Evolutionary conservation across 2,113 vertebrate genomes (phyloP).

Genomic region (Gallinago undulata): DNA sequence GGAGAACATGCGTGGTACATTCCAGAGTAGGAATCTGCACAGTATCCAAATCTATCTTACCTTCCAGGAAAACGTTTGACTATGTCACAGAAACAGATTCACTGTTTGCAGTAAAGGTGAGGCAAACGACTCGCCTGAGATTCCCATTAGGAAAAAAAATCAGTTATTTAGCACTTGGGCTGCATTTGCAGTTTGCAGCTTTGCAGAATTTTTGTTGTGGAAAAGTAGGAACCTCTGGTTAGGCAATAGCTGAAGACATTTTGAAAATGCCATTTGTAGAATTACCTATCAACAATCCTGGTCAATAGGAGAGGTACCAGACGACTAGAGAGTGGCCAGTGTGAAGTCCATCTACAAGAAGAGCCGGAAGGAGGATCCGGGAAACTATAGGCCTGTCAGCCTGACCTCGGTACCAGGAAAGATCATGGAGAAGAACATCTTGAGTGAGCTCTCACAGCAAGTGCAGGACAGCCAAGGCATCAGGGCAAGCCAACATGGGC

Average conservation of each 20-base stretch:
- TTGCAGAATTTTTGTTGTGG: not conserved
- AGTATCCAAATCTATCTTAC: not conserved
- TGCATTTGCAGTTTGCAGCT: not conserved
- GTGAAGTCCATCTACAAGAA: no score
- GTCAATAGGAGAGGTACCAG: no score
- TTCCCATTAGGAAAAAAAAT: not conserved
- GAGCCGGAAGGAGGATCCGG: no score
- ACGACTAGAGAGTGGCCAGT: no score
- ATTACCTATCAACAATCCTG: no score
- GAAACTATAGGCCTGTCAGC: no score
- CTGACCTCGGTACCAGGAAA: no score
- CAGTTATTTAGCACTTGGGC: not conserved
- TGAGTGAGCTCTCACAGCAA: no score
- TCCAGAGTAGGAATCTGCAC: accelerated
- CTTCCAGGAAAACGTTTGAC: not conserved
- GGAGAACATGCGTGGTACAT: not conserved
- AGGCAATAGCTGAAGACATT: not conserved
- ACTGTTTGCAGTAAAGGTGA: not conserved
- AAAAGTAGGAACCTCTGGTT: not conserved
- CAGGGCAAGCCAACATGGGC: no score
- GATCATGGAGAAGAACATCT: no score
- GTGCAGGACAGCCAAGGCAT: no score
- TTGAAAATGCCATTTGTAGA: not conserved
- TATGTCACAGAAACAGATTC: not conserved
- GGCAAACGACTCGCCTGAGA: not conserved